phyloP scores from a whole-genome alignment of 2,888 invertebrate genomes.

The Notocelia uddmanniana region DNA sequence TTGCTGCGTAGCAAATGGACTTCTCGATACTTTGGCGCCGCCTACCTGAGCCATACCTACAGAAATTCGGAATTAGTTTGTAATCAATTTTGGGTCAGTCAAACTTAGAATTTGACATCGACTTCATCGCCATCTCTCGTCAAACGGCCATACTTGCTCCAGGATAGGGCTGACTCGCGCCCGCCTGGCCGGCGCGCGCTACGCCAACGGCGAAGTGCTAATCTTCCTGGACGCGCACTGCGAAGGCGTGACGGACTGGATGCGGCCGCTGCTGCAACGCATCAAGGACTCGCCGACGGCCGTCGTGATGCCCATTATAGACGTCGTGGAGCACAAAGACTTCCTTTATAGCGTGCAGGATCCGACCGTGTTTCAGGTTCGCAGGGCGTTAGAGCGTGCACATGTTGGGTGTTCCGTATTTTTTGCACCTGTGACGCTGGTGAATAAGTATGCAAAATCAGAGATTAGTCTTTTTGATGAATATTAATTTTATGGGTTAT shows the following conservation, averaged over 20 bases:
- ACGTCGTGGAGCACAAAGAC: conserved; percentile 94
- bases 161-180: conserved; percentile 95
- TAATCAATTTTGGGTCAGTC: too few relatives aligned
- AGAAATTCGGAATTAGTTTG: too few relatives aligned
- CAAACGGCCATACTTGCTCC: conserved; percentile 78
- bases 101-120: background rate
- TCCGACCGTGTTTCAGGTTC: conserved; percentile 78
- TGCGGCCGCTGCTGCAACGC: conserved; percentile 95
- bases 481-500: background rate
- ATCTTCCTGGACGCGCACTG: conserved; percentile 97
- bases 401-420: background rate
- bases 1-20: background rate
- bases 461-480: too few relatives aligned
- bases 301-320: conserved; percentile 97
- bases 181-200: conserved; percentile 94
- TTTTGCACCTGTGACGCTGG: background rate
- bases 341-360: conserved; percentile 90
- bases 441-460: background rate
- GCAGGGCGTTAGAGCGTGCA: conserved; percentile 31
- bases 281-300: conserved; percentile 92
- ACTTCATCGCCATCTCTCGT: conserved; percentile 19
- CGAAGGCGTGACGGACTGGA: conserved; percentile 93
- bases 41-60: background rate
- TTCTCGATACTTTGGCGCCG: background rate
- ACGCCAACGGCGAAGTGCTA: conserved; percentile 91